Percentiles rank a stretch among this genome's conserved stretches.
These are phyloP conservation scores for Cyprinodon variegatus DNA, from an alignment of 2,113 vertebrate genomes.

Conservation along the genomic window DNA sequence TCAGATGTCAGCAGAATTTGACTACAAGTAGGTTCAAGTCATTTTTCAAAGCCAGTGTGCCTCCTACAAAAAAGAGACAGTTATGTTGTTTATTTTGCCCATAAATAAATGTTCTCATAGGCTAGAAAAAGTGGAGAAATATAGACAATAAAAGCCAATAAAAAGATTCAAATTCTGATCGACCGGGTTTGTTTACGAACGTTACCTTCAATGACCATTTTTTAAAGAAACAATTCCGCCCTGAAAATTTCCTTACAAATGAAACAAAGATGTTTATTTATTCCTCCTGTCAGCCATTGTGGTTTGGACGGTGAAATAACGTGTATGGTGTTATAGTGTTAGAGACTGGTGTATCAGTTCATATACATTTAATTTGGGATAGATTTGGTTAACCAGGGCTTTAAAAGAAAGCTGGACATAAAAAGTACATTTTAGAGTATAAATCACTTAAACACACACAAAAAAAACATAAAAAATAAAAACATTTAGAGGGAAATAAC, in stretches of 20 bases:
- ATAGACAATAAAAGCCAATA: not conserved
- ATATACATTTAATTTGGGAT: not conserved
- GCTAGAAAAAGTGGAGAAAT: conserved; percentile 24
- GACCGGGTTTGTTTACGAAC: not conserved
- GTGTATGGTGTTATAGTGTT: not conserved
- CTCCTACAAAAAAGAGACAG: conserved; percentile 1
- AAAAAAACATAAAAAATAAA: not conserved
- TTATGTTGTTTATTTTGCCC: conserved; percentile 18
- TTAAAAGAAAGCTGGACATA: not conserved
- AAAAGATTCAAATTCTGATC: too few species aligned
- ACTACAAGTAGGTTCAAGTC: conserved; percentile 49
- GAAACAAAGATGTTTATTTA: too few species aligned
- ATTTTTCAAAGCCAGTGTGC: conserved; percentile 44
- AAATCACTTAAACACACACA: not conserved
- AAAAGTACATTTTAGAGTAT: not conserved
- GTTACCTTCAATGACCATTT: not conserved
- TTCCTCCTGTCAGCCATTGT: too few species aligned
- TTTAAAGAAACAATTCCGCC: not conserved
- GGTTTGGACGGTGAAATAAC: too few species aligned
- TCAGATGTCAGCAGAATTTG: conserved; percentile 59
- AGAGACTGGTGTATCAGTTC: not conserved
- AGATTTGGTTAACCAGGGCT: not conserved
- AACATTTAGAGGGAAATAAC: not conserved
- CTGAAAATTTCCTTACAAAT: not conserved
- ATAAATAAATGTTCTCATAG: conserved; percentile 30